Evolutionary conservation across 2,888 invertebrate species (phyloP).

Genomic region (Cyclophora punctaria): DNA sequence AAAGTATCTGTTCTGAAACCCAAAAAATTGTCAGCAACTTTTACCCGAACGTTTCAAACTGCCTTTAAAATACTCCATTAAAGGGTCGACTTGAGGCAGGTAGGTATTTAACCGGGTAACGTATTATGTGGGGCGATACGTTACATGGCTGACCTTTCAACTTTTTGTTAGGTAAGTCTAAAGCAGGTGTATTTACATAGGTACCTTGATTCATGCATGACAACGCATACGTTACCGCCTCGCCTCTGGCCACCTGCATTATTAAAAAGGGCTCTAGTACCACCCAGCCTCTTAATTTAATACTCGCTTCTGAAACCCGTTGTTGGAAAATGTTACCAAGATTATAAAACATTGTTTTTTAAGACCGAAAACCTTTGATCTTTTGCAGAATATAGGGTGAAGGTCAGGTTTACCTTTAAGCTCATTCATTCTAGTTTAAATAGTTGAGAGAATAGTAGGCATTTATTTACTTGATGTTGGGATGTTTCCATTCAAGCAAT

Average conservation of each 20-base stretch:
- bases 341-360: no score
- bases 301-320: slow-evolving; percentile 26
- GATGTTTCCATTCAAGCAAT: no score
- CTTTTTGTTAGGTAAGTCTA: neutral
- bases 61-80: slow-evolving; percentile 5
- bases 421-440: no score
- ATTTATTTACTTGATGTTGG: no score
- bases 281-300: slow-evolving; percentile 43
- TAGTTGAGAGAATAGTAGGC: no score
- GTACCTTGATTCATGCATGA: slow-evolving; percentile 40
- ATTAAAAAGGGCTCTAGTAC: slow-evolving; percentile 41
- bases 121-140: slow-evolving; percentile 17
- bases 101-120: slow-evolving; percentile 20
- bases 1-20: no score
- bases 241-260: slow-evolving; percentile 38
- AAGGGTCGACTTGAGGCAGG: slow-evolving; percentile 7
- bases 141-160: slow-evolving; percentile 43
- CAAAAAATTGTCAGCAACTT: neutral
- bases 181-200: slow-evolving; percentile 13
- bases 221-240: slow-evolving; percentile 38
- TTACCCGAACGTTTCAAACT: slow-evolving; percentile 9
- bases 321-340: no score
- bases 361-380: no score
- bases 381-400: no score
- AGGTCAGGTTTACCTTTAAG: no score